Base-by-base conservation (phyloP, 2,113 vertebrate species). In the Archilochus colubris region DNA sequence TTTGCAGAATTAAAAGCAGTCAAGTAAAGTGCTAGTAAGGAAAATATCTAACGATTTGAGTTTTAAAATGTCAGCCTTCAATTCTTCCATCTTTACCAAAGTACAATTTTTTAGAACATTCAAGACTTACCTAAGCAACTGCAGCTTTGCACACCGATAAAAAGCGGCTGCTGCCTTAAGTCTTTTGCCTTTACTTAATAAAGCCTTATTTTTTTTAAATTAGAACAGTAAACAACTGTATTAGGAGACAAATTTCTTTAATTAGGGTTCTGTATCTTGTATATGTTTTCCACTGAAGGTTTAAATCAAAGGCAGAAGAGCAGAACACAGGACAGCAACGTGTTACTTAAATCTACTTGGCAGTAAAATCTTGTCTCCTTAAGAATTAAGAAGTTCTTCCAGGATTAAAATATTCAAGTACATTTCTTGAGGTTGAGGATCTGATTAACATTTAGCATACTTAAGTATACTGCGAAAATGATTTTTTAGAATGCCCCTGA, bases 21-120 rank as follows among this genome's bases (percentile, higher is more conserved):
- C 55, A 68, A 28, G 81, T 92, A 93, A 91, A 95, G 84, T 91
- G 72, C 44, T 67, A 28, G 64, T 31, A 76, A 91, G 85, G 24
- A 90, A 74, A 88, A 6, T 11, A 58, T 31, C 43, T 83, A 92
- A 89, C 0, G 5, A 92, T 93, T 93, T 63, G 51, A 62, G 36
- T 48, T 95, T 96, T 62, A 79, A 95, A 93, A 93, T 77, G 21
- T 61, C 89, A 88, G 77, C n/a, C 70, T 90, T 92, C 27, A 79
- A 76, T 83, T 93, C 21, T 82, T 36, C 55, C 21, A 82, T 54
- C 62, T 93, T 91, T 73, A 78, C 46, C 27, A 94, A 62, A 54
- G 59, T 77, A 80, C 3, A 57, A 44, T 88, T 95, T 30, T 58
- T 53, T 79, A 53, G 80, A 77, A 40, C 19, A 31, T 30, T 84